These are phyloP conservation scores for Frankliniella fusca DNA, from an alignment of 2,888 invertebrate genomes.

Conservation along the genomic window DNA sequence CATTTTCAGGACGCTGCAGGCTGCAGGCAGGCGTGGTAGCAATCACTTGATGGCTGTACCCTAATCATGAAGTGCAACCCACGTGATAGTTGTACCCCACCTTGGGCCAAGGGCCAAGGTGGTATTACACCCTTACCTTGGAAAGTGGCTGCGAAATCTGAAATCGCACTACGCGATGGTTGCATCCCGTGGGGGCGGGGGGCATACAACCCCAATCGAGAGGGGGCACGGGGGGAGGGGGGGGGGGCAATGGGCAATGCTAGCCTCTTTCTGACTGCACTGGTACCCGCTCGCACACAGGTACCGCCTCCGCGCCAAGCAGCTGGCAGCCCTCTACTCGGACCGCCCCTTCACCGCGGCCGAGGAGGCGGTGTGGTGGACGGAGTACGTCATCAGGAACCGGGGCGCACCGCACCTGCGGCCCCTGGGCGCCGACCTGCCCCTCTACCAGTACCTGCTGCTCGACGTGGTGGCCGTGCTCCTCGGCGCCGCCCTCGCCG, in stretches of 20 bases:
- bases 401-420: slow-evolving; percentile 41
- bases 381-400: slow-evolving; percentile 41
- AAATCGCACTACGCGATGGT: neutral
- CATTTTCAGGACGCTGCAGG: too few species aligned
- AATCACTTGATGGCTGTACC: too few species aligned
- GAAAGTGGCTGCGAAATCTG: too few species aligned
- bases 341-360: slow-evolving; percentile 38
- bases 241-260: too few species aligned
- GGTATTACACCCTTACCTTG: too few species aligned
- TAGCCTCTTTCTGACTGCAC: too few species aligned
- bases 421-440: slow-evolving; percentile 39
- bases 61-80: too few species aligned
- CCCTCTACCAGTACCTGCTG: slow-evolving; percentile 40
- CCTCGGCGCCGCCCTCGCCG: neutral
- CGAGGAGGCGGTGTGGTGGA: slow-evolving; percentile 40
- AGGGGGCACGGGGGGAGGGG: too few species aligned
- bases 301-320: slow-evolving; percentile 37
- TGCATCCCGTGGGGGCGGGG: neutral
- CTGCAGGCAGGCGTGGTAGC: too few species aligned
- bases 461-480: slow-evolving; percentile 39
- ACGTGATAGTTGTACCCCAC: too few species aligned
- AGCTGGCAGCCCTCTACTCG: slow-evolving; percentile 37
- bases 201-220: neutral
- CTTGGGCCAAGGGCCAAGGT: too few species aligned
- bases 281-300: slow-evolving; percentile 34